These are phyloP conservation scores for Tiliacea aurago DNA, from an alignment of 2,888 invertebrate species.

Conservation along the genomic window DNA sequence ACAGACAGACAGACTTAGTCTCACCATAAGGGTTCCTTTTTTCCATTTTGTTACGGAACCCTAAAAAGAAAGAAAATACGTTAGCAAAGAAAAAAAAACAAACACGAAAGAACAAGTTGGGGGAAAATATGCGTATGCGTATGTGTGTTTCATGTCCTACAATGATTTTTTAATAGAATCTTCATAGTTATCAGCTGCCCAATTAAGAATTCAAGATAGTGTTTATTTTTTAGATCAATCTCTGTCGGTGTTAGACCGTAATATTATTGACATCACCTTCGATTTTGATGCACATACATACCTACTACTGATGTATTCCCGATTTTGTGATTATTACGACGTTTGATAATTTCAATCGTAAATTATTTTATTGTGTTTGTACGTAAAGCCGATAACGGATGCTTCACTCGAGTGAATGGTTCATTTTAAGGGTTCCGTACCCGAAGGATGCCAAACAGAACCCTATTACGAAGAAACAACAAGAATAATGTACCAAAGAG, in stretches of 20 bases:
- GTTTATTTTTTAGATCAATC: background rate
- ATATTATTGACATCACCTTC: background rate
- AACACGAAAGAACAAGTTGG: no score
- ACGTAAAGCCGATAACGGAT: background rate
- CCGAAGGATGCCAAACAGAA: no score
- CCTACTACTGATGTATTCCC: background rate
- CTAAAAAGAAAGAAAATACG: no score
- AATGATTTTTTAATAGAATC: background rate
- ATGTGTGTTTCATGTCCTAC: background rate
- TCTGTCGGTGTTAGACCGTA: background rate
- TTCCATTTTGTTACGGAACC: no score
- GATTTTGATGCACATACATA: background rate
- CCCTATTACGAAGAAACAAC: no score
- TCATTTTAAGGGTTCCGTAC: background rate
- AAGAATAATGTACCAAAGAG: no score
- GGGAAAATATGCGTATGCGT: no score
- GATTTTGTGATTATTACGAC: background rate
- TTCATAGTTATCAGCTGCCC: background rate
- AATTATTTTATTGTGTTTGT: background rate
- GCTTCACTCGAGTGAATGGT: no score
- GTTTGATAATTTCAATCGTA: background rate
- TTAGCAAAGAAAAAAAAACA: no score
- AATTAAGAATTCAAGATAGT: background rate
- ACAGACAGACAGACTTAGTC: no score
- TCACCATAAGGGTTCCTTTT: no score